phyloP scores from a whole-genome alignment of 2,888 invertebrate species.

The Prosopocoilus inquinatus region DNA sequence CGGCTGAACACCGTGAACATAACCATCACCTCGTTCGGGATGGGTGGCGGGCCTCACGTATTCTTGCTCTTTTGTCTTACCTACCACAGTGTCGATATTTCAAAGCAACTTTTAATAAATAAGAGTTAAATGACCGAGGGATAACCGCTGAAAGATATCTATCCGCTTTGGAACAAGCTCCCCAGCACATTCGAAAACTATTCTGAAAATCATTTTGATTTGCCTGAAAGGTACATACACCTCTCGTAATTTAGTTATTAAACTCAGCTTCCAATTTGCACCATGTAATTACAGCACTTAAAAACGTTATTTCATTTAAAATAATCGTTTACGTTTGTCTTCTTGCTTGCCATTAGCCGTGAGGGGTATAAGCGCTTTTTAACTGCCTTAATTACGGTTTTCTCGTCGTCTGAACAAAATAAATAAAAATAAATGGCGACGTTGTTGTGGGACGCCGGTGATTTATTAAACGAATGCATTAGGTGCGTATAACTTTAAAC shows the following conservation, averaged over 20 bases:
- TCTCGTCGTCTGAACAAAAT: not conserved
- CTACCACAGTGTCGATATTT: constrained; percentile 23
- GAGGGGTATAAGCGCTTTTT: constrained; percentile 13
- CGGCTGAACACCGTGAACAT: constrained; percentile 12
- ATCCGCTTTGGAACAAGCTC: too few species aligned
- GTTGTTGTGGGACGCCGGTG: too few species aligned
- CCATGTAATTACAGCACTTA: not conserved
- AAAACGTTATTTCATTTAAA: constrained; percentile 12
- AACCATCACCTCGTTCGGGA: constrained; percentile 15
- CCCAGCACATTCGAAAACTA: constrained; percentile 3
- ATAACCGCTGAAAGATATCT: constrained; percentile 12
- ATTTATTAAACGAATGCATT: too few species aligned
- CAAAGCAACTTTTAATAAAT: constrained; percentile 18
- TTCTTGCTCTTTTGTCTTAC: constrained; percentile 21
- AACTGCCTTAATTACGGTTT: constrained; percentile 13
- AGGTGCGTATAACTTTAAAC: too few species aligned
- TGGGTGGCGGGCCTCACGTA: constrained; percentile 20
- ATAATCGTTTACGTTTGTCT: constrained; percentile 12
- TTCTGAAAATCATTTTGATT: too few species aligned
- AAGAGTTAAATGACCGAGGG: constrained; percentile 14
- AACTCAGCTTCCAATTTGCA: too few species aligned
- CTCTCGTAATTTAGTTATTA: too few species aligned
- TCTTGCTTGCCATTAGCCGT: constrained; percentile 4
- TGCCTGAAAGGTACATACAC: too few species aligned
- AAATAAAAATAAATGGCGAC: too few species aligned